Base-by-base conservation (phyloP, 2,113 vertebrate genomes). In the Arizona elegans region DNA sequence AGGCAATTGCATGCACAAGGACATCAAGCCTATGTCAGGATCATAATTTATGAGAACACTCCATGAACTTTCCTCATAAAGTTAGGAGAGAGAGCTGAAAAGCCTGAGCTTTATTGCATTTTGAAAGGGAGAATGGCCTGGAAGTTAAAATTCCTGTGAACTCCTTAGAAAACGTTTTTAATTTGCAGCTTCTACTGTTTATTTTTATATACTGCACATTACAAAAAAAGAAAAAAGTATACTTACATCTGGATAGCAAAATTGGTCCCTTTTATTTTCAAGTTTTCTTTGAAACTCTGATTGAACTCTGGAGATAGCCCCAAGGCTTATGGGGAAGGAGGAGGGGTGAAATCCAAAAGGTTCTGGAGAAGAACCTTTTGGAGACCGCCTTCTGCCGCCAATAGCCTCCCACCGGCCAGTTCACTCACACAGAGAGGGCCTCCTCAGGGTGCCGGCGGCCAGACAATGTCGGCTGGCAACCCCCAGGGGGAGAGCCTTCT, bases 21-120 rank as follows among this genome's bases (percentile, higher is more conserved):
- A 92, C 87, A 92, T 21, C 15, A 88, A 55, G 92, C 15, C 33
- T 50, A 62, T 12, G 88, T 1, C 1, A 90, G 15, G 86, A 89
- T 62, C 17, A 94, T 90, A 93, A 93, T 95, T 93, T 95, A 94
- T 95, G 87, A 8, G 0, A 52, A 86, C 87, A 43, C 91, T 95
- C 93, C 92, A 94, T 90, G 93, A 93, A 29, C 53, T 6, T 52
- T 2, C 0, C 33, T 33, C 9, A 87, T 92, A 88, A 92, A 92
- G 55, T 19, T 95, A 55, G 24, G 29, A 13, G 53, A n/a, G 53
- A 21, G 11, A 29, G 5, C 38, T 93, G 88, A 50, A 94, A 95
- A 93, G 50, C 92, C 93, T 92, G 55, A 94, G 91, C 70, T 29
- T 70, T 0, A 0, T 91, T 81, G 38, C 19, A 5, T 91, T 85